Conservation (phyloP, 2,888 invertebrate species). For the Eristalis arbustorum region DNA sequence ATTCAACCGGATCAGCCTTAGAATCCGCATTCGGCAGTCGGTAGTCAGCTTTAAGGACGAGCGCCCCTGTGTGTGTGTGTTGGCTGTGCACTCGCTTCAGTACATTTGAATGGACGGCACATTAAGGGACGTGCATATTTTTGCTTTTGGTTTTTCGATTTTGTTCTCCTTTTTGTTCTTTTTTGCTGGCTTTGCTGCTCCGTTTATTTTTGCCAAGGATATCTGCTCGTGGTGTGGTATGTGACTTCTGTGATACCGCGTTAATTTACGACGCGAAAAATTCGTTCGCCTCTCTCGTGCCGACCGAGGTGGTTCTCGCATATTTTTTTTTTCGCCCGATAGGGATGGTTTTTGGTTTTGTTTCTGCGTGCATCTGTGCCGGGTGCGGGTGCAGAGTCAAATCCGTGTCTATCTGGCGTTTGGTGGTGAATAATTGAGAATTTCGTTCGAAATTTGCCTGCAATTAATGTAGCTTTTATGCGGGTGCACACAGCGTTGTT, state of each 20-base stretch:
- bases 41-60: background rate
- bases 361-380: slow-evolving; percentile 30
- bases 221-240: slow-evolving; percentile 33
- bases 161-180: background rate
- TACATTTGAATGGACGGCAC: slow-evolving; percentile 39
- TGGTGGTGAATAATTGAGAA: slow-evolving; percentile 42
- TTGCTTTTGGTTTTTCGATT: background rate
- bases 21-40: background rate
- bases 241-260: slow-evolving; percentile 58
- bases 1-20: slow-evolving; percentile 16
- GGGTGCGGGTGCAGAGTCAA: slow-evolving; percentile 4
- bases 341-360: background rate
- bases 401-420: background rate
- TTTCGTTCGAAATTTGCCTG: slow-evolving; percentile 38
- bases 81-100: background rate
- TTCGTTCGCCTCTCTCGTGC: background rate
- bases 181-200: background rate
- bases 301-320: background rate
- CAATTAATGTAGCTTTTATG: slow-evolving; percentile 51
- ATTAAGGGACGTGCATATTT: slow-evolving; percentile 22
- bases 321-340: background rate
- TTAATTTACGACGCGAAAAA: slow-evolving; percentile 53
- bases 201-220: slow-evolving; percentile 18
- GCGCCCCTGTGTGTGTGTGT: background rate
- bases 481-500: background rate